Evolutionary conservation across 2,888 invertebrate genomes (phyloP), one percentile per base, ranked within the genome.

Genomic region (Cylindroiulus punctatus): DNA sequence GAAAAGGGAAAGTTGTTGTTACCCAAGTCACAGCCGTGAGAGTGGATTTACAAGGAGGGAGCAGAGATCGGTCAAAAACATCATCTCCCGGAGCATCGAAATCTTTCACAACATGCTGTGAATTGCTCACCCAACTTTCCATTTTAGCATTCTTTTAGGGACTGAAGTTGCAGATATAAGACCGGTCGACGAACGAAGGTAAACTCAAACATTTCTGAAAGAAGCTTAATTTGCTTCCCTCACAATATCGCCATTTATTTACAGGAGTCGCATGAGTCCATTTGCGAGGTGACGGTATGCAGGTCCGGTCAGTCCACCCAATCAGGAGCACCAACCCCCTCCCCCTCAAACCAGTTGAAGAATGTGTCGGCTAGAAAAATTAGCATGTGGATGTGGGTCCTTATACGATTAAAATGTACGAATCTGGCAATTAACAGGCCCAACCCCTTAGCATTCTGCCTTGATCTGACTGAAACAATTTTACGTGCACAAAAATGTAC

Each of bases 1-100:
- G 22, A 65, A 22, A 65, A 65, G 57, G 0, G 22, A 65, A 65
- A 65, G 57, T 65, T 65, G 57, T 65, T 65, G 57, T 65, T 65
- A 65, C 57, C 22, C 57, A 22, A 65, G 57, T 65, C 57, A 22
- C 57, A 65, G 22, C 5, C 57, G 57, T 65, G 57, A 22, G 57
- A 65, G 22, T 65, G 57, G 57, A 65, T 65, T 65, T 65, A 65
- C 57, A 65, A 65, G 57, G 57, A 65, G 57, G 57, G 57, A 65
- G 57, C 57, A 65, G 57, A 65, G 57, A 65, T 65, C 57, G 57
- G 57, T 65, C 57, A 65, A 65, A 65, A 65, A 65, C 57, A 65
- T 65, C 57, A 65, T 22, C 57, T 65, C 57, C 57, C 22, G 57
- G 57, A 65, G 57, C 57, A 65, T 65, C 57, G 19, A 65, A 65